Conservation (phyloP, 2,888 invertebrate genomes). For the Cepaea hortensis region DNA sequence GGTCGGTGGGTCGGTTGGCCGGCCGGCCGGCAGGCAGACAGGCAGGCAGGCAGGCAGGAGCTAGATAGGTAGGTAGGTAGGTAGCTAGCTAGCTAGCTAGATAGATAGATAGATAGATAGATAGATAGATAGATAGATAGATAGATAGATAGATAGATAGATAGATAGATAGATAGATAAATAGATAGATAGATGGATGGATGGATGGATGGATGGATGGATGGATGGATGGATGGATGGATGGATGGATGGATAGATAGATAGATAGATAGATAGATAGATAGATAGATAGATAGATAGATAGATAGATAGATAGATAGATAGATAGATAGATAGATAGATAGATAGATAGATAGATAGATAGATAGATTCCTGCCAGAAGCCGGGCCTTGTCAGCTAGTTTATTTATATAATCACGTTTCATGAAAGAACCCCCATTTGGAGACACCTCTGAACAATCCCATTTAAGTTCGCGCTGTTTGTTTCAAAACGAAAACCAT, state of each 20-base stretch:
- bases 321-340: conserved; percentile 19
- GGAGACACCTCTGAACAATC: no score
- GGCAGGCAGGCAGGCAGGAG: neutral
- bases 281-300: conserved; percentile 19
- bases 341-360: conserved; percentile 8
- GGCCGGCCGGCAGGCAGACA: neutral
- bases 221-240: conserved; percentile 1
- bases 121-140: conserved; percentile 7
- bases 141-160: conserved; percentile 7
- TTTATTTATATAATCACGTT: no score
- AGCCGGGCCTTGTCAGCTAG: no score
- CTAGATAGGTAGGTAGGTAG: neutral
- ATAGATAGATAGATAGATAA: conserved; percentile 3
- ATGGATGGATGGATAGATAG: conserved; percentile 6
- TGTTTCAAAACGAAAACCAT: no score
- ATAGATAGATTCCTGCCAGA: neutral
- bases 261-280: conserved; percentile 19
- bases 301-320: conserved; percentile 19
- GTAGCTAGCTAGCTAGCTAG: neutral
- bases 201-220: neutral
- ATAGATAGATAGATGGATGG: neutral
- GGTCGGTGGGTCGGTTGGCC: neutral
- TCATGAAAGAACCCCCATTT: no score
- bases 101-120: conserved; percentile 7
- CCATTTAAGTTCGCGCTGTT: no score